These are phyloP conservation scores for Typhlichthys eigenmanni DNA, from an alignment of 2,797 vertebrate species.

Conservation along the genomic window DNA sequence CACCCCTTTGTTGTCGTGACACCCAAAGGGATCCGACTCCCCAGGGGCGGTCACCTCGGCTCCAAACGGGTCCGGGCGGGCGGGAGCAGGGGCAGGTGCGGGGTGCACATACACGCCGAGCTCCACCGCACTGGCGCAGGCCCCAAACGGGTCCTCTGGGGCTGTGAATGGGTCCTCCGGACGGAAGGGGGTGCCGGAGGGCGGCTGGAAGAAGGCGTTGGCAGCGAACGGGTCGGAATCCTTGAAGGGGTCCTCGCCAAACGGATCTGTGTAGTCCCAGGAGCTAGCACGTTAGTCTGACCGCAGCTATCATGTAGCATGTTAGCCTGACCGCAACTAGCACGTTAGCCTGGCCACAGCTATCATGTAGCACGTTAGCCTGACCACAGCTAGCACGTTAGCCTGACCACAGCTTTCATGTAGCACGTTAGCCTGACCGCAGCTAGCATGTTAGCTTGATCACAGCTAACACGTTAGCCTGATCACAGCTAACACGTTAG, in stretches of 20 bases:
- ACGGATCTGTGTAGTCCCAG: conserved; percentile 82
- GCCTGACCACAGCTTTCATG: no score
- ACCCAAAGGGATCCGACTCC: conserved; percentile 73
- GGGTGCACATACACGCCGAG: conserved; percentile 71
- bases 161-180: conserved; percentile 83
- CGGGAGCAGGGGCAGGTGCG: conserved; percentile 37
- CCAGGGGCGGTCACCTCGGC: conserved; percentile 45
- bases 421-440: not conserved
- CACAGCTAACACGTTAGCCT: not conserved
- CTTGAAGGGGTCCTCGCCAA: conserved; percentile 96
- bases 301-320: no score
- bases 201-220: conserved; percentile 89
- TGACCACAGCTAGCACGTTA: no score
- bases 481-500: no score
- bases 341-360: not conserved
- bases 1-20: conserved; percentile 52
- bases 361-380: not conserved
- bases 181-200: conserved; percentile 79
- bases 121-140: conserved; percentile 54
- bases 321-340: no score
- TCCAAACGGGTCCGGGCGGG: conserved; percentile 64
- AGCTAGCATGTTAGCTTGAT: no score
- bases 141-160: conserved; percentile 64
- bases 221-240: conserved; percentile 95
- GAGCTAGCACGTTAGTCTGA: not conserved